These are phyloP conservation scores for Ibidorhyncha struthersii DNA, from an alignment of 2,113 vertebrate species.

Conservation along the genomic window DNA sequence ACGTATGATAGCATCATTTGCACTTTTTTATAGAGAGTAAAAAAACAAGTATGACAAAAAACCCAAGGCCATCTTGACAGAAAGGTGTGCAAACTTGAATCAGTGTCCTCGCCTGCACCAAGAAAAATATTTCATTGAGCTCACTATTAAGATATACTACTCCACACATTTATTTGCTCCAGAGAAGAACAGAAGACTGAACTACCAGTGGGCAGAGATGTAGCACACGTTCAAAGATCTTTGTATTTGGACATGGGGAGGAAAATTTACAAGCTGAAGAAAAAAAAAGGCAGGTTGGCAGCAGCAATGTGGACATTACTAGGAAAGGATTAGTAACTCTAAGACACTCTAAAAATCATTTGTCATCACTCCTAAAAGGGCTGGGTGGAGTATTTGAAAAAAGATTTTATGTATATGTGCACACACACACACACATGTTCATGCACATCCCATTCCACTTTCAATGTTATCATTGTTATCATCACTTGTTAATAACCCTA, in stretches of 20 bases:
- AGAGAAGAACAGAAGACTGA: not conserved
- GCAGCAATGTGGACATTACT: not conserved
- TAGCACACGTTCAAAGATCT: not conserved
- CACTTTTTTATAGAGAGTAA: constrained; percentile 2
- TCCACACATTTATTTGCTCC: not conserved
- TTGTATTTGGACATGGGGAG: not conserved
- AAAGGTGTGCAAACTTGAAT: not conserved
- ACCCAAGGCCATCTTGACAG: constrained; percentile 12
- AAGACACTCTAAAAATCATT: not conserved
- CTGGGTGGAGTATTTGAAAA: not conserved
- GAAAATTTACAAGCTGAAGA: not conserved
- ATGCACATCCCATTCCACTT: not conserved
- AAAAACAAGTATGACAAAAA: constrained; percentile 36
- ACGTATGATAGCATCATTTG: not conserved
- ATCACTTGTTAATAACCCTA: not conserved
- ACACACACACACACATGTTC: not conserved
- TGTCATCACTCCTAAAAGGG: not conserved
- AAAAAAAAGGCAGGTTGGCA: not conserved
- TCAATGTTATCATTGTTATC: not conserved
- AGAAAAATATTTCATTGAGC: not conserved
- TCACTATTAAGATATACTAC: not conserved
- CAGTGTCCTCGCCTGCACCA: not conserved
- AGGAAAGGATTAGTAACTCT: not conserved
- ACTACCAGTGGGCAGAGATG: not conserved
- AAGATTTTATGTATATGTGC: not conserved